Base-by-base conservation (phyloP, 2,113 vertebrate genomes). In the Lathamus discolor region DNA sequence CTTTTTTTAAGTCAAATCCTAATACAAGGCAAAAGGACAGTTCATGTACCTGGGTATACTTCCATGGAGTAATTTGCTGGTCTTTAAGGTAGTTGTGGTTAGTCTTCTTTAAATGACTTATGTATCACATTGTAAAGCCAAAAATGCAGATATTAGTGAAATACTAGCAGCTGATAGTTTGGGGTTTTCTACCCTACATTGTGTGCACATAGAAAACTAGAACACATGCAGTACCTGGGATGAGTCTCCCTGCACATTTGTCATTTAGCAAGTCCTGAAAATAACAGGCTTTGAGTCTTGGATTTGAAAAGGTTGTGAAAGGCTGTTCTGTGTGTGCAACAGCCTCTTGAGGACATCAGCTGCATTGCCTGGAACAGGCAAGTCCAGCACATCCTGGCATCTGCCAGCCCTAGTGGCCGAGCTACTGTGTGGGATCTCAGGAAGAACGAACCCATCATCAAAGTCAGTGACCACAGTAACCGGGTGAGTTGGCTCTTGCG, bases 401-500 rank as follows among this genome's bases (percentile, higher is more conserved):
- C 99, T 0, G 98, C 99, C 67, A 99, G 98, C 94, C 99, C 99
- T 8, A 99, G 99, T 0, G 99, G 99, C 72, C 97, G 99, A 13
- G 98, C 99, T 6, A 99, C 99, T 0, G 99, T 99, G 17, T 99
- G 99, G 99, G 99, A 99, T 79, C 99, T 99, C 63, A 97, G 99
- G 61, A 99, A 99, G 97, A 99, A 99, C 1, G 99, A 99, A 68
- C 99, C 99, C 44, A 99, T 99, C 86, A 99, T 99, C 95, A 99
- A 99, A 99, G 99, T 99, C 96, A 99, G 99, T 54, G 99, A 99
- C 97, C 99, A 99, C 96, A 99, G 98, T 96, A 99, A 99, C 97
- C 97, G 99, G 97, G 99, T 99, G 84, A 94, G 90, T 91, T 29
- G 2, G 3, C 55, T 14, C 46, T 29, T 0, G 0, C 6, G 6